Percentiles rank a stretch among this genome's conserved stretches.
Evolutionary conservation across 2,888 invertebrate genomes (phyloP).

Genomic region (Oxystoma pomonae): DNA sequence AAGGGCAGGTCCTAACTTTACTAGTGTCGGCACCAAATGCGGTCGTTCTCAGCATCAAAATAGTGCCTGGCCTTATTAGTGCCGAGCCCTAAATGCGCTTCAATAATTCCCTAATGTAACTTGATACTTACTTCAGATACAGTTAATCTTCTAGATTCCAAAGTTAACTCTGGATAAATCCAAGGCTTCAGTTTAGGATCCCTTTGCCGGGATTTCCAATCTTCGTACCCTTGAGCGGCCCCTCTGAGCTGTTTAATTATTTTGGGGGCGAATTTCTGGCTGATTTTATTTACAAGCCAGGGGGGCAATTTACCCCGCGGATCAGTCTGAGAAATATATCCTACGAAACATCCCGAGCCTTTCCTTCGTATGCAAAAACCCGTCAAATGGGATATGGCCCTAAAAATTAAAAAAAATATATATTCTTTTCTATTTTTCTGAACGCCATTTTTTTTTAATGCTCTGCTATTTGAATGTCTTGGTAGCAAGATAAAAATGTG

Average conservation of each 20-base stretch:
- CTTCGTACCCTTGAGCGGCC: constrained; percentile 75
- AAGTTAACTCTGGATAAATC: constrained; percentile 78
- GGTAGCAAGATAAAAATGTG: too few relatives aligned
- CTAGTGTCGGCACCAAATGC: too few relatives aligned
- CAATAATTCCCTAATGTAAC: too few relatives aligned
- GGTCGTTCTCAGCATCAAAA: too few relatives aligned
- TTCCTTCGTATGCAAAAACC: constrained; percentile 65
- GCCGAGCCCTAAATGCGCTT: too few relatives aligned
- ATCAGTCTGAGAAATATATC: constrained; percentile 87
- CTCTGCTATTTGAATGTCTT: too few relatives aligned
- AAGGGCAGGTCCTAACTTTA: too few relatives aligned
- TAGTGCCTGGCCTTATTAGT: too few relatives aligned
- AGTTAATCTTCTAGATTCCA: constrained; percentile 65
- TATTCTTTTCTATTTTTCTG: too few relatives aligned
- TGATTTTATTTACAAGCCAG: constrained; percentile 86
- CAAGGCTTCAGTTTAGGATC: constrained; percentile 80
- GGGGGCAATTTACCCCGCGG: constrained; percentile 83
- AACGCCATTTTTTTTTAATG: too few relatives aligned
- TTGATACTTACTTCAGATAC: constrained; percentile 61
- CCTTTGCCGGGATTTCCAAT: constrained; percentile 74
- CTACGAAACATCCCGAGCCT: constrained; percentile 67
- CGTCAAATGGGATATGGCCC: constrained; percentile 59
- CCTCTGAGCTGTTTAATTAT: constrained; percentile 78
- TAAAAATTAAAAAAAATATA: constrained; percentile 36
- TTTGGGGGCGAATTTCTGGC: constrained; percentile 83